Conservation (phyloP, 1,140 invertebrate species). For the Aphelenchoides fujianensis region DNA sequence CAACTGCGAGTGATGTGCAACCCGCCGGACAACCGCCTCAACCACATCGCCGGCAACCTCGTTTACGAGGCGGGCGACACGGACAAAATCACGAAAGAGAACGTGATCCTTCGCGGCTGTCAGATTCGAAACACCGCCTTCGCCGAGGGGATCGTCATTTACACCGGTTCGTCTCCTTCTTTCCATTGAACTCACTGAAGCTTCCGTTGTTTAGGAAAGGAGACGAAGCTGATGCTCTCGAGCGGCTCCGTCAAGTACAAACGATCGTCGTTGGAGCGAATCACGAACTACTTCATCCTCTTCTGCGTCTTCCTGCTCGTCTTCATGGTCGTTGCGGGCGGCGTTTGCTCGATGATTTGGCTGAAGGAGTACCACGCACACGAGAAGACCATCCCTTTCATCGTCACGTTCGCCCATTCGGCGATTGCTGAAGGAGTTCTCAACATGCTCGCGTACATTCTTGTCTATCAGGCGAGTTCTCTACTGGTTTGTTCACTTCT, state of each 20-base stretch:
- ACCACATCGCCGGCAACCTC: slow-evolving; percentile 85
- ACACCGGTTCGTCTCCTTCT: slow-evolving; percentile 71
- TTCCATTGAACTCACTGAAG: neutral
- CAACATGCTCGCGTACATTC: slow-evolving; percentile 64
- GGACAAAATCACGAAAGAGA: slow-evolving; percentile 83
- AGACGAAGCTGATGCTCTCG: slow-evolving; percentile 96
- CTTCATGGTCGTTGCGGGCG: slow-evolving; percentile 83
- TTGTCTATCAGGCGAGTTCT: slow-evolving; percentile 44
- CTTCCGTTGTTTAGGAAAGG: slow-evolving; percentile 80
- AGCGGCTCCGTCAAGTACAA: slow-evolving; percentile 93
- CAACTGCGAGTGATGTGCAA: slow-evolving; percentile 81
- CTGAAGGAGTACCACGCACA: slow-evolving; percentile 17
- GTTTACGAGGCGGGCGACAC: slow-evolving; percentile 75
- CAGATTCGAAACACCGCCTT: slow-evolving; percentile 87
- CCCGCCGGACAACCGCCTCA: slow-evolving; percentile 88
- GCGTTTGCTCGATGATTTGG: slow-evolving; percentile 66
- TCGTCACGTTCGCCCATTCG: slow-evolving; percentile 79
- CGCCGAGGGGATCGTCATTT: slow-evolving; percentile 92
- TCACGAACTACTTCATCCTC: slow-evolving; percentile 91
- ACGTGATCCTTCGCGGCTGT: slow-evolving; percentile 87
- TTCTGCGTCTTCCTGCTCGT: slow-evolving; percentile 92
- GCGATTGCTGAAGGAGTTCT: slow-evolving; percentile 65
- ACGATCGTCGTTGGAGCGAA: slow-evolving; percentile 80
- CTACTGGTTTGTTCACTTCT: slow-evolving; percentile 47
- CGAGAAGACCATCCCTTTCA: slow-evolving; percentile 47